These are phyloP conservation scores for Cylas formicarius DNA, from an alignment of 1,140 invertebrate genomes.

Conservation along the genomic window DNA sequence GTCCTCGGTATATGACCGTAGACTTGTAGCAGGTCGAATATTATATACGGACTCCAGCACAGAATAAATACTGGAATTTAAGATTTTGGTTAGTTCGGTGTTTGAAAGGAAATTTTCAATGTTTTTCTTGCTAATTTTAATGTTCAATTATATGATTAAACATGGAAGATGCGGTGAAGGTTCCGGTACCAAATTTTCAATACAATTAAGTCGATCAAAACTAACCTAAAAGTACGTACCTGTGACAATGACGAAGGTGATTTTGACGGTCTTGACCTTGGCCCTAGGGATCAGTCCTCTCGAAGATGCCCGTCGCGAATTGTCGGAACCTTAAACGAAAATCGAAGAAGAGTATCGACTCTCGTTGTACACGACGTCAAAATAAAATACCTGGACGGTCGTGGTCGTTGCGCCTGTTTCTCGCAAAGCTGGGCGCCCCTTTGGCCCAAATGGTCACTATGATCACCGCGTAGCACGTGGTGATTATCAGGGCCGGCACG, in stretches of 20 bases:
- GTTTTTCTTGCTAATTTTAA: too few relatives aligned
- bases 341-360: neutral
- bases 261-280: constrained; percentile 78
- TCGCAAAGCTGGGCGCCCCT: constrained; percentile 48
- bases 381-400: constrained; percentile 19
- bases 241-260: constrained; percentile 86
- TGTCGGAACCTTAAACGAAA: constrained; percentile 35
- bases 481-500: constrained; percentile 82
- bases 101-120: too few relatives aligned
- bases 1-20: constrained; percentile 74
- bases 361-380: neutral
- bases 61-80: constrained; percentile 78
- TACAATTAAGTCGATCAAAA: neutral
- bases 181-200: too few relatives aligned
- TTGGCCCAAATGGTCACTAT: constrained; percentile 89
- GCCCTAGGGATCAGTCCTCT: constrained; percentile 86
- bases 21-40: constrained; percentile 89
- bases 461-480: constrained; percentile 85
- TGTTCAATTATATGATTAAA: too few relatives aligned
- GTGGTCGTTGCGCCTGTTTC: constrained; percentile 16
- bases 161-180: too few relatives aligned
- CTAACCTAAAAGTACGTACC: constrained; percentile 59
- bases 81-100: too few relatives aligned
- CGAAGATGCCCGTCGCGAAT: constrained; percentile 63
- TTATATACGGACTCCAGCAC: constrained; percentile 93